Percentiles rank a stretch among this genome's conserved stretches.
phyloP scores from a whole-genome alignment of 2,888 invertebrate species.

The Netelia fuscicornis region DNA sequence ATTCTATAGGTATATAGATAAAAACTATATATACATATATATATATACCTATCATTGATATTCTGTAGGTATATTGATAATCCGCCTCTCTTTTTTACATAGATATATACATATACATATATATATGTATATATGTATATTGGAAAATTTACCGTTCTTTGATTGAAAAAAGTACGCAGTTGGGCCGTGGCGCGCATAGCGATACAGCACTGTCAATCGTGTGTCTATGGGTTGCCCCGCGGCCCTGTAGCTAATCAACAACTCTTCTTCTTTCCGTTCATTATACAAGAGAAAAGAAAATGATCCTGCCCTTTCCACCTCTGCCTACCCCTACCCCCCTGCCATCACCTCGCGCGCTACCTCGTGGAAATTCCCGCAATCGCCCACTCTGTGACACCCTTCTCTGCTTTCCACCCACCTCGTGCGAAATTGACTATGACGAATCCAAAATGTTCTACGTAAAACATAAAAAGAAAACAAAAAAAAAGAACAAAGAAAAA shows the following conservation, averaged over 20 bases:
- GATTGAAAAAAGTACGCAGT: slow-evolving; percentile 47
- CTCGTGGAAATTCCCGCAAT: slow-evolving; percentile 64
- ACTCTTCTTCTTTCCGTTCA: slow-evolving; percentile 71
- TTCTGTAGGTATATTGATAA: slow-evolving; percentile 51
- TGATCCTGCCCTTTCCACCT: slow-evolving; percentile 46
- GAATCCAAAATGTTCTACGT: slow-evolving; percentile 27
- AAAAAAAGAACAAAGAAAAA: slow-evolving; percentile 40
- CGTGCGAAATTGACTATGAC: slow-evolving; percentile 63
- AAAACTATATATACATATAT: slow-evolving; percentile 48
- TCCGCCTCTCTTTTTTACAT: not conserved
- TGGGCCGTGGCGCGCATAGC: slow-evolving; percentile 82
- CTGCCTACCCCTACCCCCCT: slow-evolving; percentile 14
- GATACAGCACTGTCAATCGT: slow-evolving; percentile 82
- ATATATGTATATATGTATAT: slow-evolving; percentile 33
- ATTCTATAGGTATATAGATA: slow-evolving; percentile 61
- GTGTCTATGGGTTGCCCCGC: slow-evolving; percentile 81
- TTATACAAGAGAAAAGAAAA: slow-evolving; percentile 61
- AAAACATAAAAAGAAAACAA: slow-evolving; percentile 57
- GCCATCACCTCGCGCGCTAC: slow-evolving; percentile 46
- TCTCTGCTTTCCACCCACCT: slow-evolving; percentile 56
- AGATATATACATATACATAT: slow-evolving; percentile 46
- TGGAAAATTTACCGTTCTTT: slow-evolving; percentile 29
- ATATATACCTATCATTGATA: slow-evolving; percentile 59
- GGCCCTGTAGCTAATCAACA: slow-evolving; percentile 79
- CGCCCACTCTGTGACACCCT: slow-evolving; percentile 67